A percentile compares a stretch with the other conserved stretches of the same genome.
phyloP scores from a whole-genome alignment of 1,140 invertebrate species.

The Saxidomus purpurata region DNA sequence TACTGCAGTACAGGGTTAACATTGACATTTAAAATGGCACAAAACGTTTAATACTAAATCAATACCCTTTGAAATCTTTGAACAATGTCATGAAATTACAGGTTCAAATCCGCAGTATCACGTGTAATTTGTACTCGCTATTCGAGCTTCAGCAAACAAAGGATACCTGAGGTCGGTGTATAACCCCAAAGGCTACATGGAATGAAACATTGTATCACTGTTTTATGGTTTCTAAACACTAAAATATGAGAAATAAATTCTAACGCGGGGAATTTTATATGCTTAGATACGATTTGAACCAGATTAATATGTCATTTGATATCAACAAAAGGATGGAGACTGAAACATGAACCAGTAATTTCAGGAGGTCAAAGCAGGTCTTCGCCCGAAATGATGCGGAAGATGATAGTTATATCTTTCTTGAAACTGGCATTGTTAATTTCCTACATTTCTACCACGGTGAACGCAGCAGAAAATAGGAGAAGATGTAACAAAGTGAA shows the following conservation, averaged over 20 bases:
- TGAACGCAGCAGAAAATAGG: background rate
- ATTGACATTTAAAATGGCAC: too few species aligned
- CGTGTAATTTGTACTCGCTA: constrained; percentile 25
- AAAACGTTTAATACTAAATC: constrained; percentile 3
- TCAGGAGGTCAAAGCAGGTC: constrained; percentile 13
- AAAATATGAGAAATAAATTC: constrained; percentile 47
- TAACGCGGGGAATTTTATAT: constrained; percentile 27
- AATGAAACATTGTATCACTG: background rate
- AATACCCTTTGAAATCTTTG: background rate
- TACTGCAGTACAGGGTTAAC: too few species aligned
- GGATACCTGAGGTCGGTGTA: background rate
- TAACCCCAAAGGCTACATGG: constrained; percentile 13
- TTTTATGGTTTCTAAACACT: constrained; percentile 26
- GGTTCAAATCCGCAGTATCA: background rate
- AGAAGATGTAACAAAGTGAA: too few species aligned
- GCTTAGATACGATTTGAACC: constrained; percentile 11
- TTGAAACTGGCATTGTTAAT: constrained; percentile 2
- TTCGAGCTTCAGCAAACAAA: background rate
- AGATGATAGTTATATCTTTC: background rate
- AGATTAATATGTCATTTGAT: constrained; percentile 47
- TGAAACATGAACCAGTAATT: constrained; percentile 40
- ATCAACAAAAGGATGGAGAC: constrained; percentile 2
- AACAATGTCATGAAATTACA: constrained; percentile 24
- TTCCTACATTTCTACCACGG: background rate
- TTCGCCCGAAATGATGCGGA: background rate